Conservation (phyloP, 2,888 invertebrate genomes). For the Eristalinus sepulchralis region DNA sequence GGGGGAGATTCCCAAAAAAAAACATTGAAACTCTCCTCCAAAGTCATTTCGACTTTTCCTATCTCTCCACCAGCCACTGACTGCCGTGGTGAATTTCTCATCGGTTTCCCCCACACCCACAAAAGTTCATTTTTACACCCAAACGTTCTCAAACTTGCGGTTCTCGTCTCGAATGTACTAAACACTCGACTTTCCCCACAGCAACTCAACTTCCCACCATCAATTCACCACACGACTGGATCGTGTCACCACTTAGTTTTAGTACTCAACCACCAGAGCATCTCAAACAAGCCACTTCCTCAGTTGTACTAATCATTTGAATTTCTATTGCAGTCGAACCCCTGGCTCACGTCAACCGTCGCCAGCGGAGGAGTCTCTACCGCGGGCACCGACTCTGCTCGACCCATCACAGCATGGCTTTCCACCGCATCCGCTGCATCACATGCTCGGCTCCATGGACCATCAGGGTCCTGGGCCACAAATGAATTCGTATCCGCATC, state of each 20-base stretch:
- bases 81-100: not conserved
- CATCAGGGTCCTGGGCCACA: conserved; percentile 77
- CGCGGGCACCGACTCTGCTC: conserved; percentile 82
- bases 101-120: not conserved
- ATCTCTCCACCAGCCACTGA: no score
- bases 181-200: not conserved
- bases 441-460: conserved; percentile 81
- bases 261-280: conserved; percentile 50
- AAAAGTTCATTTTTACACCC: not conserved
- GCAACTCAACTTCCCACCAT: not conserved
- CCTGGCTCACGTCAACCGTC: conserved; percentile 96
- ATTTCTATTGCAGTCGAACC: conserved; percentile 85
- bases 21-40: no score
- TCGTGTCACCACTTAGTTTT: conserved; percentile 54
- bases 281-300: conserved; percentile 54
- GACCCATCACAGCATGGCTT: conserved; percentile 78
- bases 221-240: conserved; percentile 1
- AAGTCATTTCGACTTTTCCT: no score
- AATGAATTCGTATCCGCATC: conserved; percentile 79
- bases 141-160: not conserved
- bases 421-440: conserved; percentile 82
- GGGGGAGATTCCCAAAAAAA: no score
- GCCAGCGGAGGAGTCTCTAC: conserved; percentile 87
- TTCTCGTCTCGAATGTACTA: not conserved
- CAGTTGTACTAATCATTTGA: conserved; percentile 61